Evolutionary conservation across 2,888 invertebrate genomes (phyloP).

Genomic region (Sylvicola fuscatus): DNA sequence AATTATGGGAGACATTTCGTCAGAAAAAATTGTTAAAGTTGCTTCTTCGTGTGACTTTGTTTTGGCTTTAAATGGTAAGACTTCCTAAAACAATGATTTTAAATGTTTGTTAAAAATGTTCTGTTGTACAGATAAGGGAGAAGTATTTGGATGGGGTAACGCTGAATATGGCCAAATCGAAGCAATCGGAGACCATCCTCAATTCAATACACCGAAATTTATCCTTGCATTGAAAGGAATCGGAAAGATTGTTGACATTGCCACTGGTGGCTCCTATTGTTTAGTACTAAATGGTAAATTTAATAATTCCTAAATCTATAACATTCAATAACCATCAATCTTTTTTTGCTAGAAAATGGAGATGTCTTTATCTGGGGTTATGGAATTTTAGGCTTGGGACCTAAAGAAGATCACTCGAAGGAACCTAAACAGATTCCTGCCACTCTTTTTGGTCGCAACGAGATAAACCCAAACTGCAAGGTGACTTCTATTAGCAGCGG

Average conservation of each 20-base stretch:
- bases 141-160: constrained; percentile 94
- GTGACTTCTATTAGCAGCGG: constrained; percentile 51
- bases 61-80: constrained; percentile 60
- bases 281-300: constrained; percentile 53
- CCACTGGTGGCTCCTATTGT: constrained; percentile 74
- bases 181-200: constrained; percentile 30
- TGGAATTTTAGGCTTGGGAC: constrained; percentile 80
- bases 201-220: constrained; percentile 49
- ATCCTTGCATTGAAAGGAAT: constrained; percentile 38
- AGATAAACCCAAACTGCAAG: constrained; percentile 47
- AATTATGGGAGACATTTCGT: constrained; percentile 62
- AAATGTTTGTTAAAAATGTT: constrained; percentile 1
- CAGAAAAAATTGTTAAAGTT: constrained; percentile 62
- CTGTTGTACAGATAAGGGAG: constrained; percentile 47
- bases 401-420: constrained; percentile 40
- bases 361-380: constrained; percentile 86
- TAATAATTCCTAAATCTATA: constrained; percentile 4
- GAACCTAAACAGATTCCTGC: constrained; percentile 56
- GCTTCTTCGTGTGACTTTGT: constrained; percentile 70
- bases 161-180: constrained; percentile 75
- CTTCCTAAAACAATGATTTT: background rate
- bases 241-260: constrained; percentile 61
- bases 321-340: constrained; percentile 3
- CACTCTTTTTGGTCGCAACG: constrained; percentile 67
- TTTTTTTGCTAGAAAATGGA: constrained; percentile 39